Percentiles rank a stretch among this genome's conserved stretches.
Evolutionary conservation across 2,797 vertebrate genomes (phyloP).

Genomic region (Kryptolebias ocellatus): DNA sequence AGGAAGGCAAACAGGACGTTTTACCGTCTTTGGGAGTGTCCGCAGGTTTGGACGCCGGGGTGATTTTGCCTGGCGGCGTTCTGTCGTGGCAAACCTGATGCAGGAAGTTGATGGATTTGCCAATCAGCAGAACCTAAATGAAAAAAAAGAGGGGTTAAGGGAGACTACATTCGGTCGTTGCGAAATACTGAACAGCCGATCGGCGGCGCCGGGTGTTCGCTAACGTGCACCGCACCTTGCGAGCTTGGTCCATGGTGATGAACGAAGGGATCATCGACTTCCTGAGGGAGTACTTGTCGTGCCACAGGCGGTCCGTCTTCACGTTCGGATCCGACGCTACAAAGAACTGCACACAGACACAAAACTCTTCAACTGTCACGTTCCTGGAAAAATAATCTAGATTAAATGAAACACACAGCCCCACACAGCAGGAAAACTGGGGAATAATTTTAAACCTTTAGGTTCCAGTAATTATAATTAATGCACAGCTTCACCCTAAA

Average conservation of each 20-base stretch:
- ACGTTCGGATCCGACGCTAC: constrained; percentile 97
- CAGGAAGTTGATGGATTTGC: constrained; percentile 99
- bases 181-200: too few species aligned
- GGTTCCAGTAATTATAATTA: too few species aligned
- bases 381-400: too few species aligned
- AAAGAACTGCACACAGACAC: constrained; percentile 87
- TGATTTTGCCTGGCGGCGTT: constrained; percentile 91
- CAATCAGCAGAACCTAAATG: constrained; percentile 93
- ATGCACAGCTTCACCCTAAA: too few species aligned
- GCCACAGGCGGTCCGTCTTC: constrained; percentile 96
- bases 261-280: constrained; percentile 99
- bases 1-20: neutral
- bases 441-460: too few species aligned
- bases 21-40: constrained; percentile 93
- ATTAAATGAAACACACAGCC: too few species aligned
- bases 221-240: constrained; percentile 85
- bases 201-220: neutral
- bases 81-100: constrained; percentile 98
- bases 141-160: neutral
- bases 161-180: too few species aligned
- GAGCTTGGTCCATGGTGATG: constrained; percentile 96
- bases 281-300: constrained; percentile 97
- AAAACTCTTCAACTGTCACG: neutral
- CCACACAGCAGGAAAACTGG: too few species aligned
- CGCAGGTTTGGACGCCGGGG: constrained; percentile 85